Evolutionary conservation across 2,888 invertebrate genomes (phyloP), one percentile per base, ranked within the genome.

Genomic region (Caenorhabditis virilis): DNA sequence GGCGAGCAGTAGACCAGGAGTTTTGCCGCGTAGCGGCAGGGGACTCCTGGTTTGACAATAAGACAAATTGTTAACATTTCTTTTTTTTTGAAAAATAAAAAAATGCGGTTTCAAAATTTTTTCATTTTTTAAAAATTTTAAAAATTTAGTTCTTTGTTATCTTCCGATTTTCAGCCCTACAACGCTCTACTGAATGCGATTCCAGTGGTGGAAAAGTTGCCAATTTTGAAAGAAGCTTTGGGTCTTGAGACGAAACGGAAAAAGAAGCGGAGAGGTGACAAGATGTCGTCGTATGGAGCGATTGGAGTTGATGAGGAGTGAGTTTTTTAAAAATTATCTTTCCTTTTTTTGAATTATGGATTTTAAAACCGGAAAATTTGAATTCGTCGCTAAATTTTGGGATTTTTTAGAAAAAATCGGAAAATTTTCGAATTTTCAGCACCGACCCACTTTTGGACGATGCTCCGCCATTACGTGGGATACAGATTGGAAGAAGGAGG

Each of bases 251-350:
- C n/a, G n/a, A n/a, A n/a, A n/a, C n/a, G n/a, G 30, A 30, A 30
- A 30, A 9, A 9, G 13, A 30, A 30, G 30, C 30, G 6, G 6
- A 30, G 13, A 30, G 30, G 7, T 13, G 13, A 13, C 4, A 64
- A 58, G 35, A 73, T 76, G 76, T 70, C 72, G 16, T 76, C 76
- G 33, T 76, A 76, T 41, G 76, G 76, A 46, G 74, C 76, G 3
- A 76, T 76, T 26, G 76, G 76, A 18, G 60, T 61, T 25, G 72
- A 76, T 25, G 61, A 71, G 36, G 73, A 76, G 72, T 76, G 30
- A 62, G 72, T 63, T 26, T 61, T 52, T 1, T 0, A 23, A 43
- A 15, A 26, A 42, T 4, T 16, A 22, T 5, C 39, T 22, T 16
- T 33, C 4, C 7, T 48, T 39, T 23, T 47, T 30, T 23, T 48